These are phyloP conservation scores for Hyaena hyaena DNA, from an alignment of 2,113 vertebrate genomes.

Conservation along the genomic window DNA sequence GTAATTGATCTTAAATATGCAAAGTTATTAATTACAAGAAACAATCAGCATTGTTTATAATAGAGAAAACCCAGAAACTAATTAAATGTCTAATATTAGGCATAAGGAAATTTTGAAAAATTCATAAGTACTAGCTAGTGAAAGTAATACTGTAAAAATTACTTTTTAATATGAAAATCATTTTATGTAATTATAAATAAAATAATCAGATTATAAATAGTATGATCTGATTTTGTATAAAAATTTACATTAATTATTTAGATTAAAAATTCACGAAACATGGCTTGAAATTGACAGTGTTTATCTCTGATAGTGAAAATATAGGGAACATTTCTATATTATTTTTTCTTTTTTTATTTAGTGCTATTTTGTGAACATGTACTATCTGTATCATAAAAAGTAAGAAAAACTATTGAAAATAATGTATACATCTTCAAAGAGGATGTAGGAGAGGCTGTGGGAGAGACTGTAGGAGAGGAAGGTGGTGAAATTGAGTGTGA, in stretches of 20 bases:
- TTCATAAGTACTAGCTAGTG: background rate
- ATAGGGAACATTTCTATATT: background rate
- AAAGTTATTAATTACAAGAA: background rate
- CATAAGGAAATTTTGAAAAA: background rate
- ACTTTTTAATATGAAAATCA: background rate
- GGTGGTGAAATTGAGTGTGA: background rate
- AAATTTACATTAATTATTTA: background rate
- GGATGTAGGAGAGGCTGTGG: background rate
- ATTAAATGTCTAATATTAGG: background rate
- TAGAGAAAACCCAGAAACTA: background rate
- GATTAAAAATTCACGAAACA: background rate
- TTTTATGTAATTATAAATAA: background rate
- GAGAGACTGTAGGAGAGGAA: background rate
- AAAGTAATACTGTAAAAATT: background rate
- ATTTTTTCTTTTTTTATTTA: background rate
- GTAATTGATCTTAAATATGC: background rate
- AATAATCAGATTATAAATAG: background rate
- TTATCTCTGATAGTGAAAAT: slow-evolving; percentile 10
- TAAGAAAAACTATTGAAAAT: background rate
- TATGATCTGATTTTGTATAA: background rate
- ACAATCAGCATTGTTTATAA: background rate
- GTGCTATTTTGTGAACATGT: background rate
- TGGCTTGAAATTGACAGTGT: background rate
- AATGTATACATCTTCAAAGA: background rate
- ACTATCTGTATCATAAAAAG: background rate